A percentile compares a stretch with the other conserved stretches of the same genome.
These are phyloP conservation scores for Grammomys surdaster DNA, from an alignment of 2,113 vertebrate genomes.

Conservation along the genomic window DNA sequence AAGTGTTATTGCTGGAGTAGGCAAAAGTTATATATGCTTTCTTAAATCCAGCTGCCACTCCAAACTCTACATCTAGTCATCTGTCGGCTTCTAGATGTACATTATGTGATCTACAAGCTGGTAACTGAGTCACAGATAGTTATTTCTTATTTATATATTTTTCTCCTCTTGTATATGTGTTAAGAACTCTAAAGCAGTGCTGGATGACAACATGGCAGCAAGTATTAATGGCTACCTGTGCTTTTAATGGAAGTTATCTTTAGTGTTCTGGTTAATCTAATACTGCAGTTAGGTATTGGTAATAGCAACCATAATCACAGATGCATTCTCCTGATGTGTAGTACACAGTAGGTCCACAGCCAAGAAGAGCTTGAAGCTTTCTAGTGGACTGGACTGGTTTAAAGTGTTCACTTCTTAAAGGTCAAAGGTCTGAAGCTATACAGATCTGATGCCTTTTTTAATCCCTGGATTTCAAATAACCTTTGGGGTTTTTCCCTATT, in stretches of 20 bases:
- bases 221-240: no score
- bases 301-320: not conserved
- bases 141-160: not conserved
- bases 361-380: not conserved
- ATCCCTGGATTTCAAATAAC: not conserved
- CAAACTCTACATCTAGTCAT: not conserved
- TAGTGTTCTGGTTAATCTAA: no score
- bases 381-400: not conserved
- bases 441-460: not conserved
- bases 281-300: not conserved
- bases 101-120: not conserved
- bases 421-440: not conserved
- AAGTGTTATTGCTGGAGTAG: not conserved
- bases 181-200: not conserved
- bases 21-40: not conserved
- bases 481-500: not conserved
- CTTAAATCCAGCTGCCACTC: not conserved
- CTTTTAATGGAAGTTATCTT: no score
- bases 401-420: not conserved
- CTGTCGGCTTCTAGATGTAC: not conserved
- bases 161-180: no score
- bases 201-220: no score
- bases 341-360: not conserved
- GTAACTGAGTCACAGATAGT: not conserved
- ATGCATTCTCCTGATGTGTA: not conserved